Evolutionary conservation across 2,797 vertebrate genomes (phyloP), one percentile per base, ranked within the genome.

Genomic region (Rhabdophis nuchalis): DNA sequence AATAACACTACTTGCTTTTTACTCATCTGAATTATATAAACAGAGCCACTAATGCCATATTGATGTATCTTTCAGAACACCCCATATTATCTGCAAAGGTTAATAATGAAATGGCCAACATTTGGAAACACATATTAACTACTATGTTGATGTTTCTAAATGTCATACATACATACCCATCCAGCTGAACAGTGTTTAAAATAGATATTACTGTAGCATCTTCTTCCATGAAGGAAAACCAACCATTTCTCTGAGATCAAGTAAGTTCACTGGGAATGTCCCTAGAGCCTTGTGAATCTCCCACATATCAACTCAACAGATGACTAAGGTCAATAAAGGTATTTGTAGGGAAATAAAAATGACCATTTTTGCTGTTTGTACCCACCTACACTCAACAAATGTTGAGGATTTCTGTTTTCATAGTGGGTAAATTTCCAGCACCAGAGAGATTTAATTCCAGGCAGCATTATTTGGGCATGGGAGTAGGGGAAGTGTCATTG

Each of bases 191-290:
- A 46, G 23, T 46, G 41, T 25, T 82, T n/a, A 0, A 29, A 85
- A 57, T 56, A 54, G 32, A 29, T 46, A 54, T 93, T 16, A 8
- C 91, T 14, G 8, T 36, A 93, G 50, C 0, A 27, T 25, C 2
- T 27, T 52, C 92, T 56, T 1, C 56, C 52, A 32, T 11, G 60
- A 85, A 77, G 6, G 29, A 52, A 93, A 88, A 52, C 54, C 32
- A 68, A 27, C 12, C 12, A 18, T 46, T 16, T 56, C 32, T 87
- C 32, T 92, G 41, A 87, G 10, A 32, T 36, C 68, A 0, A 0
- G 16, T 0, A 0, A 1, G 3, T 0, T 0, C 32, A 0, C 0
- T 0, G 50, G 25, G 14, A 60, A 0, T 3, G 0, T 32, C 0
- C 0, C 0, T 0, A 18, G 0, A 29, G 0, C 3, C 0, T 0